Evolutionary conservation across 1,140 invertebrate genomes (phyloP), one percentile per base, ranked within the genome.

Genomic region (Euwallacea similis): DNA sequence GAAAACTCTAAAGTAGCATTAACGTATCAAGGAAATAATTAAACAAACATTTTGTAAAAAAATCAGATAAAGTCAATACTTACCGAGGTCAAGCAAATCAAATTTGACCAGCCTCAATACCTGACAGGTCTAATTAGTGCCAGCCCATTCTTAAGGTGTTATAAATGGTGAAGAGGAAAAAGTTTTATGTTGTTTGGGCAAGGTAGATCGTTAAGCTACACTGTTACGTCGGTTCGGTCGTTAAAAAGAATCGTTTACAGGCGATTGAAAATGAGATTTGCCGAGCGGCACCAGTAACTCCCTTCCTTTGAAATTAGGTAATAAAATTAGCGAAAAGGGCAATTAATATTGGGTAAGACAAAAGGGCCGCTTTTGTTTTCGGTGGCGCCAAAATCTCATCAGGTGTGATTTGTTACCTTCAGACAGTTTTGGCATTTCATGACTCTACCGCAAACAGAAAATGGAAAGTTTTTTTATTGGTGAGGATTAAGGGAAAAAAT

Each of bases 311-410:
- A 66, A 58, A 58, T 50, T 13, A 66, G 65, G 53, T 46, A 53
- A 56, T 66, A 66, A 66, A 66, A 66, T 66, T 66, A 66, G 65
- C 65, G 21, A 58, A 66, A 66, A 66, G 50, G 65, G 15, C 65
- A 66, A 66, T 66, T 66, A 66, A 44, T 44, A 44, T 7, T n/a
- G 65, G 50, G 55, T 66, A 66, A 66, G 65, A 66, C 65, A 66
- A 66, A 66, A 66, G 65, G 43, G 53, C 65, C 65, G 65, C 63
- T 62, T 63, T 63, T 11, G n/a, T 54, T 16, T 42, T 15, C 55
- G 42, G 65, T 66, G 65, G 65, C 65, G 65, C 65, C 65, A 59
- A 44, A 42, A 58, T 7, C 55, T 58, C 63, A 65, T 65, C 63
- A 65, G 41, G 21, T 33, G 21, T 33, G 21, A 33, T 33, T 33